Conservation (phyloP, 64 coral and sea anemone species). For the Acropora yongei region DNA sequence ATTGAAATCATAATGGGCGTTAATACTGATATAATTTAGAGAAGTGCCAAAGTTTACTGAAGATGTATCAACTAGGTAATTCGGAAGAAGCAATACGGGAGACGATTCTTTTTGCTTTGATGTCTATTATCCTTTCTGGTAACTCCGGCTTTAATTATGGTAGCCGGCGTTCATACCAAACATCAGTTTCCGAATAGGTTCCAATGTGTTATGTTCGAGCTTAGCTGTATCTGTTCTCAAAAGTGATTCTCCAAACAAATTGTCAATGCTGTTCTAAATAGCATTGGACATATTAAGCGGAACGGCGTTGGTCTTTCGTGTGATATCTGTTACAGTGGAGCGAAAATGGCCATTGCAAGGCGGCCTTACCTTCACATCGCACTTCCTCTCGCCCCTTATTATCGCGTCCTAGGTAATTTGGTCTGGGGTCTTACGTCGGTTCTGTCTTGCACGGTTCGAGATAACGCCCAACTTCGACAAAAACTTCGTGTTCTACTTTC, state of each 20-base stretch:
- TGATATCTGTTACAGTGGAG: conserved; percentile 79
- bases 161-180: conserved; percentile 65
- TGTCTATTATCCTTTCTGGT: conserved; percentile 61
- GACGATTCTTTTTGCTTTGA: conserved; percentile 1
- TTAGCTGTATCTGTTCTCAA: conserved; percentile 52
- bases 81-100: not conserved
- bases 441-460: not conserved
- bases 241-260: not conserved
- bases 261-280: conserved; percentile 39
- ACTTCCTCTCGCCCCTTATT: conserved; percentile 43
- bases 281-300: conserved; percentile 82
- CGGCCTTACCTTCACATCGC: conserved; percentile 62
- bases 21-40: not conserved
- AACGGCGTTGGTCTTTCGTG: conserved; percentile 74
- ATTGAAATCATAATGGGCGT: too few species aligned
- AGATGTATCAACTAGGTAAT: not conserved
- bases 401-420: not conserved
- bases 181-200: conserved; percentile 62
- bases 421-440: not conserved
- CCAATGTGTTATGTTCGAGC: conserved; percentile 73
- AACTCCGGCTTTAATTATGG: conserved; percentile 65
- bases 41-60: not conserved
- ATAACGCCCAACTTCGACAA: not conserved
- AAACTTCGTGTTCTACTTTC: not conserved
- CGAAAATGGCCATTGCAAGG: conserved; percentile 68